Base-by-base conservation (phyloP, 2,888 invertebrate genomes). In the Aphelenchoides bicaudatus region DNA sequence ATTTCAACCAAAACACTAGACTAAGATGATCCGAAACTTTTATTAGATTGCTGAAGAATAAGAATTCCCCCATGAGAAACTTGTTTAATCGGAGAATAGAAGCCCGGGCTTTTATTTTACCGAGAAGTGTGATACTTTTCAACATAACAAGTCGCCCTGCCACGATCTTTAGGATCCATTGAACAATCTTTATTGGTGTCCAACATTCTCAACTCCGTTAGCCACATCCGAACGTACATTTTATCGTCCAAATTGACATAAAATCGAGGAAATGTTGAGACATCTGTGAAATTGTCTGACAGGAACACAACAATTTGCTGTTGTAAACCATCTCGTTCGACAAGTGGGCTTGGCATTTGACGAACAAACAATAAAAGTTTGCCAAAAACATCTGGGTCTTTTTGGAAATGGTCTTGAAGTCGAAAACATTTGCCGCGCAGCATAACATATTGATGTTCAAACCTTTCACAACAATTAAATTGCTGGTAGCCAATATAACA, bases 171-270 rank as follows among this genome's bases (percentile, higher is more conserved):
- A 2, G 8, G 13, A 27, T 48, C 21, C 13, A 28, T 25, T 4
- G 63, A 56, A 23, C 62, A 62, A 46, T 62, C 55, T 21, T 37
- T 37, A 38, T 65, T 59, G 16, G 48, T 46, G 5, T 54, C 51
- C 47, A 65, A 43, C 63, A 63, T 65, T 23, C 31, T 38, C 2
- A 37, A 30, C 30, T 53, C 39, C 2, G 39, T 25, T 21, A 43
- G 21, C 13, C 39, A 34, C 21, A 57, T 52, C 6, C 51, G 57
- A 27, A 57, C 55, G 39, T 38, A 46, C 25, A 30, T 27, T 25
- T 38, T 39, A 19, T 57, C 57, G 31, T 57, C 53, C 1, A 53
- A n/a, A 31, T 38, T 56, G n/a, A 57, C 16, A 37, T 57, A 57
- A 34, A 37, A 57, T 30, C 52, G 10, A 1, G 57, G 39, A n/a